phyloP scores from a whole-genome alignment of 1,140 invertebrate genomes.

The Heliconius hewitsoni region DNA sequence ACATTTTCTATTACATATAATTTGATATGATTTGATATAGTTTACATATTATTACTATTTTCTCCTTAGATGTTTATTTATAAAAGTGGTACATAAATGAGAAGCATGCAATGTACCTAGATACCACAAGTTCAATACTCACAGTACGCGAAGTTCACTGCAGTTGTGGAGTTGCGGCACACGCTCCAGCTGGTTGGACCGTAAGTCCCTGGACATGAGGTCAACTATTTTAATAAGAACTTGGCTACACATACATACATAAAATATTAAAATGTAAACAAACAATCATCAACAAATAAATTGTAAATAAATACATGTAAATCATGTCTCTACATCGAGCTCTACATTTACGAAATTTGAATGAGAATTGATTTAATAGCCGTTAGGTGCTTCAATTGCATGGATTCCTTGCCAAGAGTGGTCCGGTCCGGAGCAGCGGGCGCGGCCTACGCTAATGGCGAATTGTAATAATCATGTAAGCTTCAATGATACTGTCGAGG shows the following conservation, averaged over 20 bases:
- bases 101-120: background rate
- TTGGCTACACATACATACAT: background rate
- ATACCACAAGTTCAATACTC: slow-evolving; percentile 81
- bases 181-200: slow-evolving; percentile 88
- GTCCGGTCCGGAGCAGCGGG: background rate
- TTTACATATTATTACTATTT: background rate
- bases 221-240: background rate
- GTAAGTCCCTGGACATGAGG: slow-evolving; percentile 86
- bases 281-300: no score
- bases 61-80: no score
- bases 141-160: slow-evolving; percentile 91
- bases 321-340: background rate
- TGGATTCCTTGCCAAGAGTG: slow-evolving; percentile 1
- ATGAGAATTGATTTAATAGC: background rate
- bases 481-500: slow-evolving; percentile 25
- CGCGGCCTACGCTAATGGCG: slow-evolving; percentile 4
- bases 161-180: slow-evolving; percentile 89
- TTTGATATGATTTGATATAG: no score
- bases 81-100: background rate
- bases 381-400: background rate
- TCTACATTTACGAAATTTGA: background rate
- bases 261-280: background rate
- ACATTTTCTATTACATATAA: no score
- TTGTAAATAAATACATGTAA: background rate
- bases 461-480: slow-evolving; percentile 20